Percentiles rank a stretch among this genome's conserved stretches.
These are phyloP conservation scores for Ericerus pela DNA, from an alignment of 1,140 invertebrate species.

Conservation along the genomic window DNA sequence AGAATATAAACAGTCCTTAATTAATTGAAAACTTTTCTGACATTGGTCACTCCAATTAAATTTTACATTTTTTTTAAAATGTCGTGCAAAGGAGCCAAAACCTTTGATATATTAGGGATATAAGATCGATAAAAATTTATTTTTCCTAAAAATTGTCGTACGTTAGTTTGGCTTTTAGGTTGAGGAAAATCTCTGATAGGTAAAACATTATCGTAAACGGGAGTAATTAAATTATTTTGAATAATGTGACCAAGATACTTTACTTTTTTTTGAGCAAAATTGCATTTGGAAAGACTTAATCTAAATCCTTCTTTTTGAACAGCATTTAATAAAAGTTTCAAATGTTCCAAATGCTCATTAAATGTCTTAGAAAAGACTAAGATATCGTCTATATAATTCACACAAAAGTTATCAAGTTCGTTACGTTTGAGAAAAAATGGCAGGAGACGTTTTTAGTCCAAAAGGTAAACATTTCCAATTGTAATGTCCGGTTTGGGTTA, in stretches of 20 bases:
- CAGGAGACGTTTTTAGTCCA: too few species aligned
- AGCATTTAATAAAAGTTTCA: conserved; percentile 20
- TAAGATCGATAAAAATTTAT: too few species aligned
- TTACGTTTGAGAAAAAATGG: conserved; percentile 9
- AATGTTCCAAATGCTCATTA: conserved; percentile 21
- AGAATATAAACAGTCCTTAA: too few species aligned
- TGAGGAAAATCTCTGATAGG: conserved; percentile 27
- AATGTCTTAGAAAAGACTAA: too few species aligned
- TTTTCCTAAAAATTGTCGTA: too few species aligned
- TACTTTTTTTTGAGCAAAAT: too few species aligned
- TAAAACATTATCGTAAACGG: conserved; percentile 27
- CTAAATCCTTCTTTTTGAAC: too few species aligned
- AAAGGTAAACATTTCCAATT: too few species aligned
- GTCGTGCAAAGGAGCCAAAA: too few species aligned
- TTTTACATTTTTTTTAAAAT: conserved; percentile 26
- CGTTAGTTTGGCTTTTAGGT: conserved; percentile 20
- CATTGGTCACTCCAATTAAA: conserved; percentile 27
- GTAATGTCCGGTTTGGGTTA: too few species aligned
- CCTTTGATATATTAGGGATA: too few species aligned
- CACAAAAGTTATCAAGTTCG: conserved; percentile 15
- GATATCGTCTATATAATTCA: conserved; percentile 24
- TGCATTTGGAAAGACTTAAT: too few species aligned
- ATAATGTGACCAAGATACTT: conserved; percentile 28
- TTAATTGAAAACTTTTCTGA: conserved; percentile 27
- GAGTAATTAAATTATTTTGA: conserved; percentile 26